phyloP scores from a whole-genome alignment of 2,113 vertebrate species.

The Osmerus eperlanus region DNA sequence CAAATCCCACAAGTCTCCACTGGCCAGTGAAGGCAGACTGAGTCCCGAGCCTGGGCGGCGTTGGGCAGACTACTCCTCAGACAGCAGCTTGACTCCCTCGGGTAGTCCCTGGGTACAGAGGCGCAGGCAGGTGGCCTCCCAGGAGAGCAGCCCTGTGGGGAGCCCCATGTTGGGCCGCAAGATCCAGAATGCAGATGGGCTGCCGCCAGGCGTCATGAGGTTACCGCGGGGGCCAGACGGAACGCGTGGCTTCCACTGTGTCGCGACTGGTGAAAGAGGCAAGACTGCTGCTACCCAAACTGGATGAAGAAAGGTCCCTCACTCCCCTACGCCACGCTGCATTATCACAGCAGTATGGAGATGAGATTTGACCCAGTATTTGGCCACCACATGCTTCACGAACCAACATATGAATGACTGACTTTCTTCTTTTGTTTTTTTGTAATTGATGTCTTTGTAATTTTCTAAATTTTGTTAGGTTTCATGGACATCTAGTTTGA shows the following conservation, averaged over 20 bases:
- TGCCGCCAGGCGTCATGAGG: conserved; percentile 85
- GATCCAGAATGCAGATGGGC: conserved; percentile 85
- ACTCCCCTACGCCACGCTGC: conserved; percentile 19
- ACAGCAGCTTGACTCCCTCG: conserved; percentile 90
- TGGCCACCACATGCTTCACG: conserved; percentile 20
- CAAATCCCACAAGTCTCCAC: conserved; percentile 81
- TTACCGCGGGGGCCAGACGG: conserved; percentile 89
- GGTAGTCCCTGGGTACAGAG: conserved; percentile 96
- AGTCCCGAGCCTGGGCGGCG: conserved; percentile 76
- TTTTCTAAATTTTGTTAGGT: conserved; percentile 60
- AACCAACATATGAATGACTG: conserved; percentile 47
- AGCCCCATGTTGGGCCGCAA: conserved; percentile 85
- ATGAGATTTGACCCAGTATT: conserved; percentile 30
- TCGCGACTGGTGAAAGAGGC: conserved; percentile 66
- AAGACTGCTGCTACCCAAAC: conserved; percentile 70
- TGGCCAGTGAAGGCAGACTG: conserved; percentile 77
- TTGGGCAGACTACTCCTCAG: conserved; percentile 87
- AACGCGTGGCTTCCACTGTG: conserved; percentile 85
- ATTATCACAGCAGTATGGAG: conserved; percentile 5
- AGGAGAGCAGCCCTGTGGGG: conserved; percentile 83
- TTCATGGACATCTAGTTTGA: conserved; percentile 60
- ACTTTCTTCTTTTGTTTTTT: conserved; percentile 56
- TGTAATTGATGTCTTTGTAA: conserved; percentile 26
- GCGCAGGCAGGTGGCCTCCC: conserved; percentile 82
- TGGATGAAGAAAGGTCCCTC: conserved; percentile 43